Evolutionary conservation across 1,140 invertebrate genomes (phyloP).

Genomic region (Probaryconus sp.): DNA sequence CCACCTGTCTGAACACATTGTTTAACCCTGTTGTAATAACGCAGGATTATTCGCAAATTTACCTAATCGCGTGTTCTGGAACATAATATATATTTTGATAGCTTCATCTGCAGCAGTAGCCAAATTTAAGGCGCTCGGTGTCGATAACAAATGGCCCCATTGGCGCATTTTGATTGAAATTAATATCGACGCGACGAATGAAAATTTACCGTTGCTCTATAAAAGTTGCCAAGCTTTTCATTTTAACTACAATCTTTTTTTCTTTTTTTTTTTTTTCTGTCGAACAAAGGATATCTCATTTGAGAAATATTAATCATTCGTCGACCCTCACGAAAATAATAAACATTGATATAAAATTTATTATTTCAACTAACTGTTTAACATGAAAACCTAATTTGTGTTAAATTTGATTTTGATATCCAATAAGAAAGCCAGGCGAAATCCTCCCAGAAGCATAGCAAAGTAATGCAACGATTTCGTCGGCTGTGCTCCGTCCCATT

Average conservation of each 20-base stretch:
- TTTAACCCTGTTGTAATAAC: slow-evolving; percentile 43
- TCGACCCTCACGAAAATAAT: too few relatives aligned
- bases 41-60: slow-evolving; percentile 55
- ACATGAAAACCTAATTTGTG: too few relatives aligned
- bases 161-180: slow-evolving; percentile 26
- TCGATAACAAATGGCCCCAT: slow-evolving; percentile 29
- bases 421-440: too few relatives aligned
- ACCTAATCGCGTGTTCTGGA: slow-evolving; percentile 50
- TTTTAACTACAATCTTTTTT: too few relatives aligned
- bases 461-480: slow-evolving; percentile 34
- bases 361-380: too few relatives aligned
- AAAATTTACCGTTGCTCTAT: neutral
- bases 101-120: slow-evolving; percentile 47
- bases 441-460: slow-evolving; percentile 18
- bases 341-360: too few relatives aligned
- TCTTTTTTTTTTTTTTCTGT: too few relatives aligned
- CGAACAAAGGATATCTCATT: too few relatives aligned
- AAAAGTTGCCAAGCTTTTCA: too few relatives aligned
- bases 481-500: slow-evolving; percentile 21
- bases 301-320: too few relatives aligned
- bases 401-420: too few relatives aligned
- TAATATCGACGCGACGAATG: too few relatives aligned
- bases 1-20: slow-evolving; percentile 52
- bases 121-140: slow-evolving; percentile 41
- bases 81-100: slow-evolving; percentile 56